Evolutionary conservation across 2,888 invertebrate genomes (phyloP), one percentile per base, ranked within the genome.

Genomic region (Pyrocoelia pectoralis): DNA sequence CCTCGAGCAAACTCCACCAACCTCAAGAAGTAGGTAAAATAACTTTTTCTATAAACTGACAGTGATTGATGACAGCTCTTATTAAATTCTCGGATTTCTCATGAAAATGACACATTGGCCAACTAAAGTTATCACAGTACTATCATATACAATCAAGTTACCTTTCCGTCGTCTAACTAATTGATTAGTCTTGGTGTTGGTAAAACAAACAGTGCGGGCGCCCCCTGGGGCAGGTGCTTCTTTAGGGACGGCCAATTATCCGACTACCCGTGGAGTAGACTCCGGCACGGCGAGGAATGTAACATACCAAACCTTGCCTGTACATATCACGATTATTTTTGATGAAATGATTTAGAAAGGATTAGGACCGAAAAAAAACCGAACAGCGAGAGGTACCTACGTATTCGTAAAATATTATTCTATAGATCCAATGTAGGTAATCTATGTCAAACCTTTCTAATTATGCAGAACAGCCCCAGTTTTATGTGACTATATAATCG

Each of bases 221-320:
- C 72, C 75, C 74, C 76, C 75, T 67, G 67, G 73, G 74, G 74
- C 72, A 74, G 74, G 73, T 74, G 74, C 72, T 73, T 71, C 74
- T 74, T 74, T 74, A 73, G 76, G 73, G 74, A 76, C 74, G 76
- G 73, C 76, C 77, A 77, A 78, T 77, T 77, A 76, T 75, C 75
- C 72, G 75, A 65, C 74, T 69, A 69, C 76, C 76, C 70, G 75
- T 70, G 70, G 76, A 67, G 73, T 69, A 67, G 76, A 73, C 72
- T 75, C 76, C 75, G 70, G 73, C 73, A 71, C 73, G 74, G 73
- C 74, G 80, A 76, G 61, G 65, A 65, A 65, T 65, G 53, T 61
- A 46, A 57, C 61, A 61, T 65, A 61, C 65, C 65, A 58, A 61
- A 53, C 14, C 49, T 58, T 49, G 18, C 53, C 48, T 46, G 46